Evolutionary conservation across 2,888 invertebrate genomes (phyloP), one percentile per base, ranked within the genome.

Genomic region (Hirtodrosophila confusa): DNA sequence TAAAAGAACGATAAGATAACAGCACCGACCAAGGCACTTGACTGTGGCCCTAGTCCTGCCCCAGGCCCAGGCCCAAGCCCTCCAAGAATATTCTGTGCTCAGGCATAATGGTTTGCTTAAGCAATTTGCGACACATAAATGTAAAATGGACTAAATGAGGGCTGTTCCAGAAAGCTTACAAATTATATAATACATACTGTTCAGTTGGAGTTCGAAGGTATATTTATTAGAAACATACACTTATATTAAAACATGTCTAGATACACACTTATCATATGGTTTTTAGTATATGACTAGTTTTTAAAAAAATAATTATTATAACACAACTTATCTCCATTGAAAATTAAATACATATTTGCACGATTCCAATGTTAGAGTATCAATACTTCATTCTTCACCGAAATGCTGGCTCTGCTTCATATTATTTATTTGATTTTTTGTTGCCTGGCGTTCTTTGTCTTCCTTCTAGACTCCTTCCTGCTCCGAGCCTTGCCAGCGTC

Each of bases 1-100:
- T 88, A 86, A 85, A 85, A 83, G 60, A 69, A 69, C 84, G 84
- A 85, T 85, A 85, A 85, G 88, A 88, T 83, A 88, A 70, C 75
- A 67, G 69, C 67, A 65, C 48, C 62, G 53, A 65, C 76, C 67
- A 55, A 63, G 84, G 73, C 83, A 75, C 80, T 80, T 67, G 75
- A 66, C 77, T 70, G 36, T 54, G 62, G 48, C 37, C 67, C 50
- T 44, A 40, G 29, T 54, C 17, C 50, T 39, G 33, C 49, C 48
- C 6, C 35, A 48, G 7, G 27, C 17, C 17, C 31, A 44, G 11
- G 49, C 24, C 17, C 33, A 17, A 23, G 24, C 33, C 29, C 12
- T 39, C 36, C 11, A 44, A 35, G 48, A 40, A 47, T 33, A 11
- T 11, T n/a, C 40, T 9, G 6, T 40, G 36, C 9, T 9, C 3